Evolutionary conservation across 30 jellyfish, hydroid and myxozoan genomes (phyloP).

Genomic region (Turritopsis dohrnii): DNA sequence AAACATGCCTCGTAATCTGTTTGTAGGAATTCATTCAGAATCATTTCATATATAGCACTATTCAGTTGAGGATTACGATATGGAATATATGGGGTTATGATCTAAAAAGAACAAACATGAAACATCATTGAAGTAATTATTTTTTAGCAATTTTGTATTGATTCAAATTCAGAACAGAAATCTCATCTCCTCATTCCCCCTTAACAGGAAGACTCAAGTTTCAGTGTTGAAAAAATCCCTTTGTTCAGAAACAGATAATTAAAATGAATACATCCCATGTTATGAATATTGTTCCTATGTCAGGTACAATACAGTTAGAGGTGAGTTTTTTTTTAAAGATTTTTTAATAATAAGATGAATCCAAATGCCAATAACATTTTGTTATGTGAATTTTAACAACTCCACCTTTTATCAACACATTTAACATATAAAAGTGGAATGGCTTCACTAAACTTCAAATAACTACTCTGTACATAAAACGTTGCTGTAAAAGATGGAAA

Average conservation of each 20-base stretch:
- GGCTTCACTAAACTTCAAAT: no score
- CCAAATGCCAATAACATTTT: background rate
- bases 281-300: background rate
- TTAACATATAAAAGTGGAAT: no score
- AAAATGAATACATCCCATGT: no score
- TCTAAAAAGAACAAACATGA: conserved; percentile 28
- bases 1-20: conserved; percentile 55
- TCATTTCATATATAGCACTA: conserved; percentile 76
- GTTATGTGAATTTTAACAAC: background rate
- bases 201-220: background rate
- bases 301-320: background rate
- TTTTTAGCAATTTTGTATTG: no score
- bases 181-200: background rate
- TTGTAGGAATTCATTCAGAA: conserved; percentile 74
- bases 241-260: background rate
- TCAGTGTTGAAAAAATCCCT: background rate
- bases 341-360: background rate
- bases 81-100: conserved; percentile 85
- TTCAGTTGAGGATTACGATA: conserved; percentile 52
- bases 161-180: no score
- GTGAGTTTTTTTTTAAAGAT: background rate
- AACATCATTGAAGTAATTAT: no score
- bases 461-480: background rate
- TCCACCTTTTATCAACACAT: no score
- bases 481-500: background rate